These are phyloP conservation scores for Malacosoma neustria DNA, from an alignment of 2,888 invertebrate species.

Conservation along the genomic window DNA sequence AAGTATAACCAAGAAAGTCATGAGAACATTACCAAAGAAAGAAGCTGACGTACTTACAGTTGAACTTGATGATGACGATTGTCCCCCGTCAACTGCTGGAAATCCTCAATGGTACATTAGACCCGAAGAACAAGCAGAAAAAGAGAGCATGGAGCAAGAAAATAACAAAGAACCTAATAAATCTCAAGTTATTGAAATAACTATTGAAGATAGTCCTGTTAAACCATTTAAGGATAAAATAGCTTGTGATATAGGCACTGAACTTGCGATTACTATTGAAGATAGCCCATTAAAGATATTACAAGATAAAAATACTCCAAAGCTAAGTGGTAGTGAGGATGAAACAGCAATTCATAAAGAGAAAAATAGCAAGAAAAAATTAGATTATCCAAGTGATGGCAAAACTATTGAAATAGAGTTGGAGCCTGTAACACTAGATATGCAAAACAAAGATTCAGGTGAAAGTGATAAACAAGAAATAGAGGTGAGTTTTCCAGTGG, in stretches of 20 bases:
- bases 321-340: conserved; percentile 24
- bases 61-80: conserved; percentile 48
- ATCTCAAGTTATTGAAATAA: conserved; percentile 46
- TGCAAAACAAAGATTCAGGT: conserved; percentile 10
- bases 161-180: conserved; percentile 52
- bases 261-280: conserved; percentile 51
- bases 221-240: conserved; percentile 34
- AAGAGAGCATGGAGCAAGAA: conserved; percentile 23
- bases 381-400: conserved; percentile 36
- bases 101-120: conserved; percentile 56
- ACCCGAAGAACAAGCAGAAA: conserved; percentile 41
- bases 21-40: conserved; percentile 9
- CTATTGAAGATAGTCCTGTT: conserved; percentile 60
- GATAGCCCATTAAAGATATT: conserved; percentile 50
- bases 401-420: conserved; percentile 25
- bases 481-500: neutral
- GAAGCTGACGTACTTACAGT: conserved; percentile 34
- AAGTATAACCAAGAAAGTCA: conserved; percentile 12
- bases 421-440: conserved; percentile 20
- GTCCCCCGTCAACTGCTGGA: conserved; percentile 13
- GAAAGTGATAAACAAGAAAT: neutral
- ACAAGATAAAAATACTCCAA: conserved; percentile 15
- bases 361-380: conserved; percentile 50
- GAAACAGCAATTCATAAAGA: conserved; percentile 16
- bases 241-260: conserved; percentile 28